Base-by-base conservation (phyloP, 1,140 invertebrate genomes). In the Dinothrombium tinctorium region DNA sequence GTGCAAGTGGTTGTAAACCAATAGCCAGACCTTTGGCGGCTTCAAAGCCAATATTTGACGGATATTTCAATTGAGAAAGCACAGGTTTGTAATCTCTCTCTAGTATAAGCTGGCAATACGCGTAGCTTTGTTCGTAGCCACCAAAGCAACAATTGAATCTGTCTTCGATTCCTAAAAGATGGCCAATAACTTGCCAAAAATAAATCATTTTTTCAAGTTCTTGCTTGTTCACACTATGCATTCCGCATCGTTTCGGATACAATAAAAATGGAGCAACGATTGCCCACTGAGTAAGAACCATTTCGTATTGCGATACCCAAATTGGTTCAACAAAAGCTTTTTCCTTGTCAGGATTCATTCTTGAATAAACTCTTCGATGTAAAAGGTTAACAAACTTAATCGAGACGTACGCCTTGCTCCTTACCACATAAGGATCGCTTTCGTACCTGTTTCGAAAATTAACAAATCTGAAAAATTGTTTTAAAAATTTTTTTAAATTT, bases 101-200 rank as follows among this genome's bases (percentile, higher is more conserved):
- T 8, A 43, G 33, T 4, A 46, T 19, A 15, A 38, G 20, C 15
- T 40, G 9, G 29, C 26, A 38, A 19, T 40, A 42, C 5, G 49
- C 33, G 33, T 50, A 48, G 2, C 63, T 52, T 20, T 63, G 58
- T n/a, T 57, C 49, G 26, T 66, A 50, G 26, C 50, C 55, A 0
- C 61, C 65, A 0, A 52, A 48, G 17, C 70, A 59, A 4, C 21
- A 19, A 48, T 71, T 73, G 45, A 59, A 67, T 67, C 66, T 68
- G 49, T 87, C 79, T 46, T 80, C 67, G 12, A 84, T 71, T 2
- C 83, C 83, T 33, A 87, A 63, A 48, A 77, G 56, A 50, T 72
- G 66, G 2, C 79, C 79, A 24, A 86, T 69, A 1, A 77, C 71
- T 33, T 69, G 64, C 81, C 81, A 87, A 47, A 83, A 70, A 53